Evolutionary conservation across 1,140 invertebrate genomes (phyloP).

Genomic region (Paraescarpia echinospica): DNA sequence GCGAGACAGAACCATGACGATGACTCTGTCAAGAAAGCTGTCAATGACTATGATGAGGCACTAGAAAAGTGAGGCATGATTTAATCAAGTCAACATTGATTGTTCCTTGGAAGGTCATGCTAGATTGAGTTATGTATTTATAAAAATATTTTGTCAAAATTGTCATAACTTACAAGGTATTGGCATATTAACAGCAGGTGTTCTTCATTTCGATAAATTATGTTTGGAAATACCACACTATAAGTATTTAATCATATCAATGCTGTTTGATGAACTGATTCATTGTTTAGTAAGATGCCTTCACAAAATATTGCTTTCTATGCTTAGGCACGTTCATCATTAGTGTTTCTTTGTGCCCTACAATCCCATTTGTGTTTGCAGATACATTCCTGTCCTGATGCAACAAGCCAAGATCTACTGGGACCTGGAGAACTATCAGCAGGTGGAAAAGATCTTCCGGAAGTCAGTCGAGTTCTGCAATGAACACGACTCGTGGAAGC

Average conservation of each 20-base stretch:
- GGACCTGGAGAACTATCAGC: slow-evolving; percentile 93
- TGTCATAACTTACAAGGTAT: background rate
- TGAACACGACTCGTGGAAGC: slow-evolving; percentile 93
- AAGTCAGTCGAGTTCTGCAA: slow-evolving; percentile 98
- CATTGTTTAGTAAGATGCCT: background rate
- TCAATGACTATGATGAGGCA: slow-evolving; percentile 91
- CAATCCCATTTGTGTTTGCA: slow-evolving; percentile 25
- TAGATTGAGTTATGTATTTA: background rate
- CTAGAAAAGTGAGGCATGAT: slow-evolving; percentile 71
- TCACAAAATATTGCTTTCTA: background rate
- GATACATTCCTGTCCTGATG: slow-evolving; percentile 92
- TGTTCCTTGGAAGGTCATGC: background rate
- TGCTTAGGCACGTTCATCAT: background rate
- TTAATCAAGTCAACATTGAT: background rate
- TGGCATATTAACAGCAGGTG: background rate
- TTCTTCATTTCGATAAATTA: background rate
- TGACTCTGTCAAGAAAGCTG: slow-evolving; percentile 82
- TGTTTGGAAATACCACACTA: background rate
- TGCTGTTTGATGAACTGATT: background rate
- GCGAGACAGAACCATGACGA: slow-evolving; percentile 84
- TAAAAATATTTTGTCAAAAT: background rate
- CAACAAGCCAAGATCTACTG: slow-evolving; percentile 99
- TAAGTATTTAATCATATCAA: background rate
- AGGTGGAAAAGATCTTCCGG: slow-evolving; percentile 68
- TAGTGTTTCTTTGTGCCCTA: slow-evolving; percentile 35